Evolutionary conservation across 1,140 invertebrate species (phyloP).

Genomic region (Drosophila orena): DNA sequence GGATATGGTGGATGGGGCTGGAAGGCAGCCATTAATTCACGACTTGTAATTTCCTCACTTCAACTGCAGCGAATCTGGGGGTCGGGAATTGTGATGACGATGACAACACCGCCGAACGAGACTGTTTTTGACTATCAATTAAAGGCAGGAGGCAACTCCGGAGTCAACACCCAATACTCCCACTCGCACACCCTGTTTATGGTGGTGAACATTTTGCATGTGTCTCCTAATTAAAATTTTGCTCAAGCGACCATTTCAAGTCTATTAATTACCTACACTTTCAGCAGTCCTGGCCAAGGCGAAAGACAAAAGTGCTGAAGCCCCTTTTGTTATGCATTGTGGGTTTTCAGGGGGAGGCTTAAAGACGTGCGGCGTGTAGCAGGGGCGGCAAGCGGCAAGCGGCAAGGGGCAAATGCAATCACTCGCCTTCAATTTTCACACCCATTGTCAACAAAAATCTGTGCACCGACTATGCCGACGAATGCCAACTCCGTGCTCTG

Average conservation of each 20-base stretch:
- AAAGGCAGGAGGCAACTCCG: slow-evolving; percentile 47
- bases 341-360: slow-evolving; percentile 1
- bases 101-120: slow-evolving; percentile 41
- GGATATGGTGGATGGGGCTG: not conserved
- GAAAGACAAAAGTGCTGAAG: slow-evolving; percentile 25
- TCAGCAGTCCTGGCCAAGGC: slow-evolving; percentile 27
- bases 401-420: slow-evolving; percentile 67
- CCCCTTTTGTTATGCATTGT: slow-evolving; percentile 53
- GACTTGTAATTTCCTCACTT: slow-evolving; percentile 84
- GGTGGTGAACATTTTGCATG: slow-evolving; percentile 60
- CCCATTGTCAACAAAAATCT: slow-evolving; percentile 82
- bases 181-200: slow-evolving; percentile 5
- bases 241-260: slow-evolving; percentile 77
- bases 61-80: slow-evolving; percentile 38
- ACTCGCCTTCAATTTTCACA: slow-evolving; percentile 83
- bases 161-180: not conserved
- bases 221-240: slow-evolving; percentile 83
- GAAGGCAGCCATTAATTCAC: slow-evolving; percentile 75
- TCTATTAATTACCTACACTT: slow-evolving; percentile 78
- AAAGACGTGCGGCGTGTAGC: too few species aligned
- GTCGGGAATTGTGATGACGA: slow-evolving; percentile 31
- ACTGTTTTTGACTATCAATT: slow-evolving; percentile 76
- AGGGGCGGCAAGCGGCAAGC: not conserved
- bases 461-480: slow-evolving; percentile 54
- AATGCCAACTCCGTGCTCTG: slow-evolving; percentile 40